Evolutionary conservation across 2,888 invertebrate genomes (phyloP).

Genomic region (Drosophila leonis): DNA sequence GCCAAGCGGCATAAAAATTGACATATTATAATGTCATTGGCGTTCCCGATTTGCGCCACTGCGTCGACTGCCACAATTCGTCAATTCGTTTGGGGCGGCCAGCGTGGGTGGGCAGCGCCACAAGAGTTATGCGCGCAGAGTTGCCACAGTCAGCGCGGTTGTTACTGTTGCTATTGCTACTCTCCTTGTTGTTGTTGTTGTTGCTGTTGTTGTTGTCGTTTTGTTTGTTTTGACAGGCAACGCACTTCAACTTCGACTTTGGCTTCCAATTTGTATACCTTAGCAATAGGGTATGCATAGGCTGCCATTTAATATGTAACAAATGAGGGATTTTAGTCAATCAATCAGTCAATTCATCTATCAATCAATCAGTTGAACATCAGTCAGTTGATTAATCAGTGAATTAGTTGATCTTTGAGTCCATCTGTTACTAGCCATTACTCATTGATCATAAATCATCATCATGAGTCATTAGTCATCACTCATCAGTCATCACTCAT

Average conservation of each 20-base stretch:
- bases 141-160: slow-evolving; percentile 27
- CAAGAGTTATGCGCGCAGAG: slow-evolving; percentile 26
- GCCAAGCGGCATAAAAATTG: slow-evolving; percentile 81
- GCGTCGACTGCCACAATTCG: slow-evolving; percentile 68
- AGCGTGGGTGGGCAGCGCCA: slow-evolving; percentile 49
- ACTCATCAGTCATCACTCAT: neutral
- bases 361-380: neutral
- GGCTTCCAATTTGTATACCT: slow-evolving; percentile 26
- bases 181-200: neutral
- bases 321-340: neutral
- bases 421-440: neutral
- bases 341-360: neutral
- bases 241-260: slow-evolving; percentile 51
- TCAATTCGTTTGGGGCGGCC: slow-evolving; percentile 49
- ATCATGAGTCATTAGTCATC: neutral
- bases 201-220: slow-evolving; percentile 22
- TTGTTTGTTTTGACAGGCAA: slow-evolving; percentile 62
- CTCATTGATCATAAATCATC: neutral
- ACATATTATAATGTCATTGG: slow-evolving; percentile 82
- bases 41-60: slow-evolving; percentile 78
- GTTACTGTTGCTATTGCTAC: neutral
- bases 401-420: neutral
- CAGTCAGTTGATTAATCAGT: too few species aligned
- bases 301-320: neutral
- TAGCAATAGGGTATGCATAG: neutral